A percentile compares a stretch with the other conserved stretches of the same genome.
Evolutionary conservation across 2,888 invertebrate species (phyloP).

Genomic region (Callimorpha dominula): DNA sequence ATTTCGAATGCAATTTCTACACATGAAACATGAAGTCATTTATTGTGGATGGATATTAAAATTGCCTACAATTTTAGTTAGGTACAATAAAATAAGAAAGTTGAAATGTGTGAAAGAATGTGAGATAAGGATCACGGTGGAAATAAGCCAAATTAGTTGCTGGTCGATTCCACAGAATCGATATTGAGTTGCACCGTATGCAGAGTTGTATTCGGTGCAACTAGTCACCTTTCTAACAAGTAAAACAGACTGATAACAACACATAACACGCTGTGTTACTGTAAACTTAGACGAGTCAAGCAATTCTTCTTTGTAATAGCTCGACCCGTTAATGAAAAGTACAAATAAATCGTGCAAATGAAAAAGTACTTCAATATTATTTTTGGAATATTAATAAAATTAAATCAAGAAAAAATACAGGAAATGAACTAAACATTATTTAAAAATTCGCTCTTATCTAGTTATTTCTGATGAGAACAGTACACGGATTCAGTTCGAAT

Average conservation of each 20-base stretch:
- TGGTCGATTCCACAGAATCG: too few species aligned
- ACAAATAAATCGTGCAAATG: not conserved
- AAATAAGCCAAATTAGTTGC: not conserved
- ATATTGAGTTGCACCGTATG: too few species aligned
- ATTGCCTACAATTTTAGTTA: not conserved
- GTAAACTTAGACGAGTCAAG: too few species aligned
- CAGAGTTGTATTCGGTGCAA: too few species aligned
- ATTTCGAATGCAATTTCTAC: constrained; percentile 31
- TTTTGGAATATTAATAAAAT: not conserved
- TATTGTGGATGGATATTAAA: constrained; percentile 4
- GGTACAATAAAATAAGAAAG: not conserved
- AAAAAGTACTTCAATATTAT: not conserved
- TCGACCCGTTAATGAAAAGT: too few species aligned
- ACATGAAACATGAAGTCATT: constrained; percentile 22
- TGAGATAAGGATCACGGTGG: not conserved
- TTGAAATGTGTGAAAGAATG: not conserved
- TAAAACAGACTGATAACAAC: too few species aligned
- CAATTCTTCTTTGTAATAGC: too few species aligned
- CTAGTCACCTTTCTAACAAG: too few species aligned
- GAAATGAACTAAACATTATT: not conserved
- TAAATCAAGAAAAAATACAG: not conserved
- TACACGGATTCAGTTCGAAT: not conserved
- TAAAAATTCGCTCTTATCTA: not conserved
- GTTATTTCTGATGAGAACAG: not conserved
- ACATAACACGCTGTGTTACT: too few species aligned